phyloP scores from a whole-genome alignment of 2,888 invertebrate species.

The Agrilus biguttatus region DNA sequence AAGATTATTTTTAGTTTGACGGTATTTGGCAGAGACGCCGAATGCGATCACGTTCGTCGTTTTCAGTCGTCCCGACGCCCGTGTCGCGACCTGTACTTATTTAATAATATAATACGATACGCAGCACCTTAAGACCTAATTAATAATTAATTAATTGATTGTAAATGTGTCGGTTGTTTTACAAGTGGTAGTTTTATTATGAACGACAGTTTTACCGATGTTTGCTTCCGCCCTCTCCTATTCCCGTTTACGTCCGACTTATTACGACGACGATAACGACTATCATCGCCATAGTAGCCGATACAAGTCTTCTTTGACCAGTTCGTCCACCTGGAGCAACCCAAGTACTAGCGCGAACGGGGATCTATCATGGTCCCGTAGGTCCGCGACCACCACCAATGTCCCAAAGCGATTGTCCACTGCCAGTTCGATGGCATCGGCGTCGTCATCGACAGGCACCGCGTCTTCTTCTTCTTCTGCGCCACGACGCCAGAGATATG shows the following conservation, averaged over 20 bases:
- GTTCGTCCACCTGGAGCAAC: too few relatives aligned
- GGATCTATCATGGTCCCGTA: constrained; percentile 10
- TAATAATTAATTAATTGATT: too few relatives aligned
- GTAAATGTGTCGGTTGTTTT: too few relatives aligned
- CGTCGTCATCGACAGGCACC: constrained; percentile 8
- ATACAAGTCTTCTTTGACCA: too few relatives aligned
- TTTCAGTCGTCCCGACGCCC: too few relatives aligned
- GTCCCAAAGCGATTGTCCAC: constrained; percentile 11
- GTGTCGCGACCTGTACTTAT: too few relatives aligned
- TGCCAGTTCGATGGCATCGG: constrained; percentile 14
- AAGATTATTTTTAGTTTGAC: constrained; percentile 48
- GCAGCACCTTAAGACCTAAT: too few relatives aligned
- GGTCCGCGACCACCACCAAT: constrained; percentile 11
- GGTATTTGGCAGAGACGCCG: constrained; percentile 48
- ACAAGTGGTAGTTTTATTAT: too few relatives aligned
- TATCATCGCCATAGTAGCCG: too few relatives aligned
- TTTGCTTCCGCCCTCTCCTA: constrained; percentile 19
- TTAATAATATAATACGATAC: too few relatives aligned
- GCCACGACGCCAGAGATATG: constrained; percentile 54
- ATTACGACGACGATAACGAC: constrained; percentile 18
- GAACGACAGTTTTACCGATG: constrained; percentile 6
- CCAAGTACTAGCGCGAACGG: constrained; percentile 9
- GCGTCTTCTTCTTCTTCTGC: constrained; percentile 31
- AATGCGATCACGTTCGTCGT: constrained; percentile 4
- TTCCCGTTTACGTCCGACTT: constrained; percentile 24